phyloP scores from a whole-genome alignment of 2,113 vertebrate genomes.

The Tyto alba region DNA sequence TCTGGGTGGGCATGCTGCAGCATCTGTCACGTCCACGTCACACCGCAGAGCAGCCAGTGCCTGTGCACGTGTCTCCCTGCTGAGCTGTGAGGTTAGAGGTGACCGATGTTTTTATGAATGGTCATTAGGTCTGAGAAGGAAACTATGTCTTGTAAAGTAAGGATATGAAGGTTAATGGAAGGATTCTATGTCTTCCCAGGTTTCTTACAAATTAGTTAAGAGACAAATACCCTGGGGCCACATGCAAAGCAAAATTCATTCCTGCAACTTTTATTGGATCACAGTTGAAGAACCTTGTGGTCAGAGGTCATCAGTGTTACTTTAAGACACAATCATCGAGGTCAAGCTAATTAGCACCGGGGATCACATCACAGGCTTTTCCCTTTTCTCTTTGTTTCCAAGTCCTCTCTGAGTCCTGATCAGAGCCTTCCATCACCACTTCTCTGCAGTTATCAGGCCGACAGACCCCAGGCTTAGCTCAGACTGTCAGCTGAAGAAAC shows the following conservation, averaged over 20 bases:
- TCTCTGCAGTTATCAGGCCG: background rate
- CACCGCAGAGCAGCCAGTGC: background rate
- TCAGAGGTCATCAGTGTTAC: conserved; percentile 39
- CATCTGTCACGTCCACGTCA: fast-evolving
- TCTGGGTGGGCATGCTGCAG: background rate
- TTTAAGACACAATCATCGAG: conserved; percentile 29
- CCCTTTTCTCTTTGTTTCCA: background rate
- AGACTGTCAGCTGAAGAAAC: background rate
- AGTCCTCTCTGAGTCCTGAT: background rate
- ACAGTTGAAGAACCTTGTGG: background rate
- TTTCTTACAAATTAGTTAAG: conserved; percentile 20
- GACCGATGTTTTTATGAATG: background rate
- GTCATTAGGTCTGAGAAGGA: background rate
- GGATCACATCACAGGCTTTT: conserved; percentile 3
- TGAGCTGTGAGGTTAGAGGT: background rate
- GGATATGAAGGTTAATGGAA: conserved; percentile 2
- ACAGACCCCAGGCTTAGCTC: background rate
- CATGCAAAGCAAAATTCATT: conserved; percentile 14
- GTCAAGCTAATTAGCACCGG: conserved; percentile 53
- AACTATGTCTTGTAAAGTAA: background rate
- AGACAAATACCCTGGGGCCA: background rate
- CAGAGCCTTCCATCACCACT: background rate
- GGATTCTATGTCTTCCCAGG: background rate
- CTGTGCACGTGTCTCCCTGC: background rate
- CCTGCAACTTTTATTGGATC: conserved; percentile 13